These are phyloP conservation scores for Psettodes erumei DNA, from an alignment of 2,113 vertebrate species.

Conservation along the genomic window DNA sequence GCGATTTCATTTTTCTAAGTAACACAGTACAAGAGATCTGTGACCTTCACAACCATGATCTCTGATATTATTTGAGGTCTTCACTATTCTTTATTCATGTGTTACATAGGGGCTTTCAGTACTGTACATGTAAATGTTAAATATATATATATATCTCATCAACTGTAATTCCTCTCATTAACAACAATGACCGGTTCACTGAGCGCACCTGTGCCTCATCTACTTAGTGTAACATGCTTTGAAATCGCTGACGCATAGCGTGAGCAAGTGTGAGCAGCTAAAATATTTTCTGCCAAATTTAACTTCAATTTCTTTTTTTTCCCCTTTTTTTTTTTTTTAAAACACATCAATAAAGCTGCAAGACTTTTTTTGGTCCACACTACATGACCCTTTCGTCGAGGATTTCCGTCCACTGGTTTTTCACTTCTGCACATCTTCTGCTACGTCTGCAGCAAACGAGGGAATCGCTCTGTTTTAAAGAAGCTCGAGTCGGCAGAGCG, in stretches of 20 bases:
- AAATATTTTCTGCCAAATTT: slow-evolving; percentile 13
- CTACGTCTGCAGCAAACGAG: slow-evolving; percentile 2
- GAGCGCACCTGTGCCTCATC: slow-evolving; percentile 24
- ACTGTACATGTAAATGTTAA: not conserved
- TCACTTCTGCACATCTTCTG: slow-evolving; percentile 44
- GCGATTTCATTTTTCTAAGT: not conserved
- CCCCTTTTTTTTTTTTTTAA: not conserved
- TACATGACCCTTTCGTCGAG: not conserved
- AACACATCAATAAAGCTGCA: not conserved
- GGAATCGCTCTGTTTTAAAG: not conserved
- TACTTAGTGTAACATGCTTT: slow-evolving; percentile 10
- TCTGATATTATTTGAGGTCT: not conserved
- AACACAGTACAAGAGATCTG: not conserved
- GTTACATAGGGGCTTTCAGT: no score
- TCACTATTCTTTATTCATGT: not conserved
- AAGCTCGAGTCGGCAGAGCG: not conserved
- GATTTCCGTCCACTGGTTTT: slow-evolving; percentile 17
- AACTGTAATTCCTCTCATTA: not conserved
- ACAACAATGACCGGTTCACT: slow-evolving; percentile 8
- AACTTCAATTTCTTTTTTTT: not conserved
- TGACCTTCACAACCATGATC: not conserved
- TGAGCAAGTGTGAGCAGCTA: slow-evolving; percentile 17
- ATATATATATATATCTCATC: not conserved
- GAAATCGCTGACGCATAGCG: no score
- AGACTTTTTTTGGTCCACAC: not conserved